Percentiles rank a stretch among this genome's conserved stretches.
These are phyloP conservation scores for Ruditapes philippinarum DNA, from an alignment of 1,140 invertebrate species.

Conservation along the genomic window DNA sequence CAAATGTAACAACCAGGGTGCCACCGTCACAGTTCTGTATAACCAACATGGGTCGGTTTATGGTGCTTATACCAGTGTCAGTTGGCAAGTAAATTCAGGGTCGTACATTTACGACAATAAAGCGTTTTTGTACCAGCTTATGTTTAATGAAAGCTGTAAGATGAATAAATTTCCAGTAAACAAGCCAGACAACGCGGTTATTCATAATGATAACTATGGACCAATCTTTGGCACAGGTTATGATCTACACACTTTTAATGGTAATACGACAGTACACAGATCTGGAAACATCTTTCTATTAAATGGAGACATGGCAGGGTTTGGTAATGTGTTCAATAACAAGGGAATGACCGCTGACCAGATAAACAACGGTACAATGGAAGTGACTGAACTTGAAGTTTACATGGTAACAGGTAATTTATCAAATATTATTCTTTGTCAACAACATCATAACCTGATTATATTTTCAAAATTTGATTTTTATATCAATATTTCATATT, in stretches of 20 bases:
- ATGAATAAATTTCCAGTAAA: slow-evolving; percentile 30
- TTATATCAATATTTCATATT: too few species aligned
- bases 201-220: neutral
- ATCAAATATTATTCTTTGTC: too few species aligned
- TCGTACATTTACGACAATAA: slow-evolving; percentile 37
- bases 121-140: slow-evolving; percentile 66
- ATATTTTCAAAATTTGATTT: too few species aligned
- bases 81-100: slow-evolving; percentile 42
- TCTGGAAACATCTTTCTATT: neutral
- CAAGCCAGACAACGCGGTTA: neutral
- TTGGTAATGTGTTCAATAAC: neutral
- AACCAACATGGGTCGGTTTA: slow-evolving; percentile 64
- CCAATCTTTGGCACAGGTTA: slow-evolving; percentile 49
- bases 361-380: slow-evolving; percentile 17
- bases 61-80: slow-evolving; percentile 64
- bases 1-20: slow-evolving; percentile 67
- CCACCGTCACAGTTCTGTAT: slow-evolving; percentile 67
- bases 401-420: slow-evolving; percentile 61
- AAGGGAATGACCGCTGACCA: neutral
- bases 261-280: neutral
- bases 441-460: too few species aligned
- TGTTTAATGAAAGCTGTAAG: neutral
- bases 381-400: slow-evolving; percentile 52
- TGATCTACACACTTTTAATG: slow-evolving; percentile 49
- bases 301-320: neutral